phyloP scores from a whole-genome alignment of 2,888 invertebrate species.

The Acrobeloides nanus region DNA sequence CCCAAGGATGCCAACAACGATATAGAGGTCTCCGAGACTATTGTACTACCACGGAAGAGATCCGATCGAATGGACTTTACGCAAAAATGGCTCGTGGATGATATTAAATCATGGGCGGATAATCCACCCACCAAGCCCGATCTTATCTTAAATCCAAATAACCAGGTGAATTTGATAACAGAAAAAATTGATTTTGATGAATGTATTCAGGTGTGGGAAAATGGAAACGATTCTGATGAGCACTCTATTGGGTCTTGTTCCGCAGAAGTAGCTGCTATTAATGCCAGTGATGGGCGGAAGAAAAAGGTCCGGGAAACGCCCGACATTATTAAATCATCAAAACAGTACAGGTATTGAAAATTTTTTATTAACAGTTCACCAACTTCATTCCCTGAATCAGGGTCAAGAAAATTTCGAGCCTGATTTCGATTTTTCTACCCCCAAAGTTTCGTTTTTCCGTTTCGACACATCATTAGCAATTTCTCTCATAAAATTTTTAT shows the following conservation, averaged over 20 bases:
- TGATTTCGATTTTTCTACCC: conserved; percentile 2
- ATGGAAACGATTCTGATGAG: conserved; percentile 22
- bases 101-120: conserved; percentile 29
- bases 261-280: conserved; percentile 53
- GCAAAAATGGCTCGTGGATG: conserved; percentile 45
- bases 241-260: conserved; percentile 47
- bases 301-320: conserved; percentile 15
- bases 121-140: conserved; percentile 15
- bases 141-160: conserved; percentile 1
- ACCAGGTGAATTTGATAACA: not conserved
- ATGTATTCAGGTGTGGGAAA: not conserved
- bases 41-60: conserved; percentile 41
- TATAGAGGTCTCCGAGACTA: conserved; percentile 42
- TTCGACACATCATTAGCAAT: too few species aligned
- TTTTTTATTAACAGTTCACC: conserved; percentile 10
- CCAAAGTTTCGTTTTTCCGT: too few species aligned
- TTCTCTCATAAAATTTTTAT: too few species aligned
- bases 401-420: not conserved
- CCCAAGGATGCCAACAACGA: conserved; percentile 13
- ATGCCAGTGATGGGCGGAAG: conserved; percentile 22
- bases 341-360: conserved; percentile 6
- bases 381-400: conserved; percentile 2
- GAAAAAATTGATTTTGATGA: too few species aligned
- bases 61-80: conserved; percentile 51
- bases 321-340: conserved; percentile 18